Percentiles rank a stretch among this genome's conserved stretches.
phyloP scores from a whole-genome alignment of 2,797 vertebrate genomes.

The Chaetophractus vellerosus region DNA sequence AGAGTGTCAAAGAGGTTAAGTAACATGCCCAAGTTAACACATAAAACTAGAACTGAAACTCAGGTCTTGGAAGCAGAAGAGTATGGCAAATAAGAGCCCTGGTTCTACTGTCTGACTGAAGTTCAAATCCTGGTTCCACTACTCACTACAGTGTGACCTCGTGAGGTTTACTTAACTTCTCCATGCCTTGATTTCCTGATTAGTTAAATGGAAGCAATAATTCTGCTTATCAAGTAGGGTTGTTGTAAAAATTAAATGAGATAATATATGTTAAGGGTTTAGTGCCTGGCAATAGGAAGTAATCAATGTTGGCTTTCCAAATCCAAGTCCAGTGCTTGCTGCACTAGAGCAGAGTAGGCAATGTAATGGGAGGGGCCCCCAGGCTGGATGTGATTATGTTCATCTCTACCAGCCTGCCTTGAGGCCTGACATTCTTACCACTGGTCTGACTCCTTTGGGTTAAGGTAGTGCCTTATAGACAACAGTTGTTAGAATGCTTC shows the following conservation, averaged over 20 bases:
- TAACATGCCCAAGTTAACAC: slow-evolving; percentile 27
- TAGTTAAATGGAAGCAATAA: slow-evolving; percentile 46
- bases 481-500: slow-evolving; percentile 9
- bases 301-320: slow-evolving; percentile 32
- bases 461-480: not conserved
- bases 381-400: not conserved
- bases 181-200: not conserved
- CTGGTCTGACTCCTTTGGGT: not conserved
- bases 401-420: not conserved
- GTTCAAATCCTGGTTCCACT: slow-evolving; percentile 24
- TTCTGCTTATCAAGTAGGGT: not conserved
- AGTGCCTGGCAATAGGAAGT: slow-evolving; percentile 13
- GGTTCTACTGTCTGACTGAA: not conserved
- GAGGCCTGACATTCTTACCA: not conserved
- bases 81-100: not conserved
- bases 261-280: slow-evolving; percentile 1
- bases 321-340: not conserved
- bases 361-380: not conserved
- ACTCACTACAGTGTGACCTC: not conserved
- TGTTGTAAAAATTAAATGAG: slow-evolving; percentile 40
- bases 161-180: not conserved
- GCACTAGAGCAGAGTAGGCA: not conserved
- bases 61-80: slow-evolving; percentile 17
- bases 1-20: slow-evolving; percentile 42
- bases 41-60: not conserved